Percentiles rank a stretch among this genome's conserved stretches.
phyloP scores from a whole-genome alignment of 2,113 vertebrate genomes.

The Corythornis vintsioides region DNA sequence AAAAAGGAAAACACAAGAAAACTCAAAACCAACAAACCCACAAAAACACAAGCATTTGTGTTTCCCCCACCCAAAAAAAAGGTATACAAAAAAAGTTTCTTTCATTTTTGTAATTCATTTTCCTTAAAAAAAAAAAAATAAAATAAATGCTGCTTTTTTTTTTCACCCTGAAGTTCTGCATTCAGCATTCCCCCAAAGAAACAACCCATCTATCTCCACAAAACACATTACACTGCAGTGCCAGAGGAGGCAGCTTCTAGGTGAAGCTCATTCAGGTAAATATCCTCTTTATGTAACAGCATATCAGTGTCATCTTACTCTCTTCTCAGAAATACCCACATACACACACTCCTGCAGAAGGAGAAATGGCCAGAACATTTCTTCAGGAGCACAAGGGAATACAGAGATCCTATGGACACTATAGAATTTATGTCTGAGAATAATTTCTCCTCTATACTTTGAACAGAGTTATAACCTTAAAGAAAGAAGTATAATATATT shows the following conservation, averaged over 20 bases:
- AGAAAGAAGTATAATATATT: neutral
- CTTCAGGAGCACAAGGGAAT: neutral
- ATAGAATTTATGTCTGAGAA: neutral
- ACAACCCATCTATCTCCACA: neutral
- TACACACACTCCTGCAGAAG: neutral
- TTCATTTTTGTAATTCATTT: neutral
- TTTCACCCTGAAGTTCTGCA: neutral
- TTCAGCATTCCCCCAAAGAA: neutral
- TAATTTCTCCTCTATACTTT: neutral
- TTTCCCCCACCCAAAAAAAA: neutral
- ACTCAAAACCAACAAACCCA: neutral
- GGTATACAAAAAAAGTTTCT: neutral
- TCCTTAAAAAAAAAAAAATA: neutral
- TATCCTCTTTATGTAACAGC: neutral
- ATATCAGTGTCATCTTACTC: neutral
- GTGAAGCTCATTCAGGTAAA: neutral
- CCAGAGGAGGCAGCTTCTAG: neutral
- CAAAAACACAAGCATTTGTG: neutral
- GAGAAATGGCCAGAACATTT: neutral
- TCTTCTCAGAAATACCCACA: neutral
- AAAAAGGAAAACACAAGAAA: neutral
- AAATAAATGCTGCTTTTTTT: neutral
- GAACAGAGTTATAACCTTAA: neutral
- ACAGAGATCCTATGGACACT: neutral
- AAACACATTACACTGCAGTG: fast-evolving